phyloP scores from a whole-genome alignment of 2,888 invertebrate species.

The Troilus luridus region DNA sequence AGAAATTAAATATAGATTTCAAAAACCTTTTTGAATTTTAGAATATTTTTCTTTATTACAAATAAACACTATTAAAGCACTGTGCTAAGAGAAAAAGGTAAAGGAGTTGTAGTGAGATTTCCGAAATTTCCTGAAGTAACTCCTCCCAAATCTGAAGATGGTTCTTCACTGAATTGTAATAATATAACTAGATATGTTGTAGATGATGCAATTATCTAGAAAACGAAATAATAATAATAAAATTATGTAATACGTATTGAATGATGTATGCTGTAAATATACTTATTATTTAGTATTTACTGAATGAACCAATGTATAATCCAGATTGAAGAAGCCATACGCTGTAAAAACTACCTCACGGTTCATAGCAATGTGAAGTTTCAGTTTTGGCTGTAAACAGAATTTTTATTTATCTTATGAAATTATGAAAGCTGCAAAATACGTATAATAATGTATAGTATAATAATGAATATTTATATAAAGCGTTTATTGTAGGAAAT shows the following conservation, averaged over 20 bases:
- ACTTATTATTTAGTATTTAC: neutral
- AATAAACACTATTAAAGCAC: neutral
- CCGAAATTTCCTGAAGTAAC: neutral
- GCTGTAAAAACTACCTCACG: constrained; percentile 21
- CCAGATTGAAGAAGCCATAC: neutral
- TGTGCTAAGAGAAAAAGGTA: neutral
- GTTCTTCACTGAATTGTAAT: neutral
- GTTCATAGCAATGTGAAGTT: neutral
- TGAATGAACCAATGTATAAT: constrained; percentile 8
- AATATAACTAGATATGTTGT: neutral
- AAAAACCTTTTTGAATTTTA: no score
- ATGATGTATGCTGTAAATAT: neutral
- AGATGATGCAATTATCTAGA: constrained; percentile 9
- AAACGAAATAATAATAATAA: neutral
- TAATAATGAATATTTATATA: no score
- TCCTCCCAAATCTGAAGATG: neutral
- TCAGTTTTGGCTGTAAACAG: no score
- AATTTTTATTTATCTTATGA: no score
- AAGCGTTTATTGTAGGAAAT: no score
- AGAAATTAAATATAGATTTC: neutral
- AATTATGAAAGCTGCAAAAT: no score
- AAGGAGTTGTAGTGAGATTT: neutral
- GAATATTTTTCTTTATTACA: no score
- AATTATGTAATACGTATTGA: neutral
- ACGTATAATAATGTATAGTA: no score